phyloP scores from a whole-genome alignment of 2,113 vertebrate species.

The Oostethus manadensis region DNA sequence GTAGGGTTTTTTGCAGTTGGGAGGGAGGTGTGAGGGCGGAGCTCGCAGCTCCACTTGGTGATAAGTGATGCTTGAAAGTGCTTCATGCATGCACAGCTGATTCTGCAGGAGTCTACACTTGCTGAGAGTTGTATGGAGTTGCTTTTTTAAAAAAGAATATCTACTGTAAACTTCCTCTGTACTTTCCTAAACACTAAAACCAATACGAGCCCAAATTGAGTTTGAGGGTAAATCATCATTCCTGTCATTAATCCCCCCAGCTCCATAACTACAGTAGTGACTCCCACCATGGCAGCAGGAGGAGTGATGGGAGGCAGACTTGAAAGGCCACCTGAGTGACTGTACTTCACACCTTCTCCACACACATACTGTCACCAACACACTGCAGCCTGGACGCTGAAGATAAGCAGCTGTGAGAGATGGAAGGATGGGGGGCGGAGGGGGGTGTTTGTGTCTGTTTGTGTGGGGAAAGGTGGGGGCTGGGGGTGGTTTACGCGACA shows the following conservation, averaged over 20 bases:
- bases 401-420: slow-evolving; percentile 66
- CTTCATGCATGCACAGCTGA: too few species aligned
- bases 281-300: slow-evolving; percentile 2
- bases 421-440: slow-evolving; percentile 28
- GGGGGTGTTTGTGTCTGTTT: slow-evolving; percentile 41
- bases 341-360: slow-evolving; percentile 62
- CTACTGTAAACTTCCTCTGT: too few species aligned
- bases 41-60: too few species aligned
- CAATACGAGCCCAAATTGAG: too few species aligned
- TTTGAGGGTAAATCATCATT: not conserved
- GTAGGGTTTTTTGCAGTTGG: too few species aligned
- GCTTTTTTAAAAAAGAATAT: too few species aligned
- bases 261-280: slow-evolving; percentile 13
- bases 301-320: slow-evolving; percentile 21
- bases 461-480: slow-evolving; percentile 28
- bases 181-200: too few species aligned
- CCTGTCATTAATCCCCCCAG: slow-evolving; percentile 25
- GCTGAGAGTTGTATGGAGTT: too few species aligned
- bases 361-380: slow-evolving; percentile 30
- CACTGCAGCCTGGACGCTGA: slow-evolving; percentile 64
- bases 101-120: too few species aligned
- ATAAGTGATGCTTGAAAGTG: too few species aligned
- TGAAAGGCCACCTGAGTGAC: slow-evolving; percentile 60
- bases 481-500: slow-evolving; percentile 29
- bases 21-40: too few species aligned